These are phyloP conservation scores for Pyrrhosoma nymphula DNA, from an alignment of 2,888 invertebrate species.

Conservation along the genomic window DNA sequence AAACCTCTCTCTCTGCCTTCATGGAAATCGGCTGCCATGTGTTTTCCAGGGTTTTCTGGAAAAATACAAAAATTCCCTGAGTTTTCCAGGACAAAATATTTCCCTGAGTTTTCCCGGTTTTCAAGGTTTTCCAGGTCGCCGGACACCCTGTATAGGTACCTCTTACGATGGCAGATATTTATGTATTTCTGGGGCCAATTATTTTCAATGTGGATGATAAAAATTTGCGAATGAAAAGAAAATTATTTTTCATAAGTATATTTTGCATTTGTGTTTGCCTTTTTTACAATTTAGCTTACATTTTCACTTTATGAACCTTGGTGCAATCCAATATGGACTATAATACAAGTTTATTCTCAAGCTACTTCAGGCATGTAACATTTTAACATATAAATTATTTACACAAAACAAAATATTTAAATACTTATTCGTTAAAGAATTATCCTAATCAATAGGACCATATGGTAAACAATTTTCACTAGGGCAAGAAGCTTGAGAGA, in stretches of 20 bases:
- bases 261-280: conserved; percentile 33
- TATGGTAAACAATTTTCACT: conserved; percentile 60
- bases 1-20: too few species aligned
- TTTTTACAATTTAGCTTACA: conserved; percentile 56
- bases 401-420: conserved; percentile 49
- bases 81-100: too few species aligned
- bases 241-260: conserved; percentile 55
- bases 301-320: conserved; percentile 57
- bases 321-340: conserved; percentile 67
- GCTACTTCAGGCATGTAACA: conserved; percentile 65
- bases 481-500: conserved; percentile 65
- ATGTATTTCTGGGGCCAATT: too few species aligned
- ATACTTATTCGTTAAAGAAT: conserved; percentile 53
- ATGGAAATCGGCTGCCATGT: too few species aligned
- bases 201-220: background rate
- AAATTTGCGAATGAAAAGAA: background rate
- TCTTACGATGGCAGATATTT: too few species aligned
- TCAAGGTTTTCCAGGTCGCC: too few species aligned
- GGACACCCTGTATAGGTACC: too few species aligned
- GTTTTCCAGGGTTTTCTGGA: too few species aligned
- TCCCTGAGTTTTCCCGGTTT: too few species aligned
- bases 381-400: conserved; percentile 66
- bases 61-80: too few species aligned
- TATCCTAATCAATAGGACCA: conserved; percentile 47
- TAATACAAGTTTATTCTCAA: conserved; percentile 64